Base-by-base conservation (phyloP, 2,888 invertebrate species). In the Anticlea derivata region DNA sequence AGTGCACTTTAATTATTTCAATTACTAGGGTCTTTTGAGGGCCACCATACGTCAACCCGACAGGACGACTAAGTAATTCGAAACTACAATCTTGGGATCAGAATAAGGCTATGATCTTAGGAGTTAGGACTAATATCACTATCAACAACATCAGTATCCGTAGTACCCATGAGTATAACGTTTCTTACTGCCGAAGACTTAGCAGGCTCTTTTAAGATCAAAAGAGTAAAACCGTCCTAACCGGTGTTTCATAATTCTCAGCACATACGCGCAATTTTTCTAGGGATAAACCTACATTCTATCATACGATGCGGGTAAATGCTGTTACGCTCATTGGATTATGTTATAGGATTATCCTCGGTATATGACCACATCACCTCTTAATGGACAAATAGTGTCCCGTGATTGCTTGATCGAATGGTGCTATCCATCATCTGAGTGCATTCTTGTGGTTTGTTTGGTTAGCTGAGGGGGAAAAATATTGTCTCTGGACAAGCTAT, bases 331-430 rank as follows among this genome's bases (percentile, higher is more conserved):
- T 45, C 26, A 49, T 49, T 37, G 40, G 49, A 49, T 54, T 54
- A 54, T 35, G 31, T 41, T 41, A 46, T 27, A 13, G n/a, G 45
- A 54, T 54, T 54, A 54, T 45, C 35, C 35, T 44, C 27, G 10
- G 22, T 20, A n/a, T 8, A 23, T 5, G 17, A 30, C 13, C 22
- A 22, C 35, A 30, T 37, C 41, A 33, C 39, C 40, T 17, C 29
- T 8, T 46, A 52, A 33, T 47, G 41, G 30, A 47, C 33, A 31
- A 46, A 41, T 30, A 37, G 17, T 49, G 13, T 1, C 37, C 23
- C 2, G 12, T 30, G 23, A 34, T 39, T 26, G 22, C 29, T 30
- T 40, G 46, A 51, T 51, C 12, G 46, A 51, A 13, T 34, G 41
- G 24, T 38, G 26, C 23, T 10, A 51, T 51, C 41, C 46, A 47